phyloP scores from a whole-genome alignment of 2,113 vertebrate species.

The Callithrix jacchus region DNA sequence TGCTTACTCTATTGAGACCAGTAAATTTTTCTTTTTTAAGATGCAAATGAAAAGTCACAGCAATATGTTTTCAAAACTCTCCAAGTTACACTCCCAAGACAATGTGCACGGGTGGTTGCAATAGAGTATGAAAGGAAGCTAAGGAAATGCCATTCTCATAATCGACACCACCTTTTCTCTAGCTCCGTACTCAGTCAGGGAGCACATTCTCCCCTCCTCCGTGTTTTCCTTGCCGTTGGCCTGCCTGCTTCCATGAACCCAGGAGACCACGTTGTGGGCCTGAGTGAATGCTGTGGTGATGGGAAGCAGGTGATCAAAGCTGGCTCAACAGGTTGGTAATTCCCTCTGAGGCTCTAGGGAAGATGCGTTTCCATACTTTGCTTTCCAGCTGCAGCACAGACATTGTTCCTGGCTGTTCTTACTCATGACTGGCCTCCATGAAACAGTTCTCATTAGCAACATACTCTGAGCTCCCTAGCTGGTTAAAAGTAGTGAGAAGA shows the following conservation, averaged over 20 bases:
- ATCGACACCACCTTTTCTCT: neutral
- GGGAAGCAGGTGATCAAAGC: no score
- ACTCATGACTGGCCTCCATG: neutral
- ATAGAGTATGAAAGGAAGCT: constrained; percentile 20
- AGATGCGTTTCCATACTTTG: neutral
- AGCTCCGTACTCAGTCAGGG: neutral
- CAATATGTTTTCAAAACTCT: constrained; percentile 29
- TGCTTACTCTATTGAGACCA: constrained; percentile 39
- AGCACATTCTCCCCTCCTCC: neutral
- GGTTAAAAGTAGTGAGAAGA: neutral
- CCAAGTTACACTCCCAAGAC: constrained; percentile 23
- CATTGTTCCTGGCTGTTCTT: neutral
- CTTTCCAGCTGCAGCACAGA: neutral
- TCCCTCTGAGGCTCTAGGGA: neutral
- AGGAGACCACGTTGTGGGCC: neutral
- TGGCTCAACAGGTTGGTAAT: neutral
- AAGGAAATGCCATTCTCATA: constrained; percentile 18
- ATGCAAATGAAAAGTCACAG: constrained; percentile 43
- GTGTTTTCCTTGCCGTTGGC: neutral
- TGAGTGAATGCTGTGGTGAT: no score
- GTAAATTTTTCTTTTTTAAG: constrained; percentile 60
- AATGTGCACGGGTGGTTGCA: neutral
- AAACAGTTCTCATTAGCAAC: neutral
- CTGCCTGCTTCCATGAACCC: neutral
- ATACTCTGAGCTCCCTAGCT: neutral